Evolutionary conservation across 2,113 vertebrate genomes (phyloP).

Genomic region (Dissostichus mawsoni): DNA sequence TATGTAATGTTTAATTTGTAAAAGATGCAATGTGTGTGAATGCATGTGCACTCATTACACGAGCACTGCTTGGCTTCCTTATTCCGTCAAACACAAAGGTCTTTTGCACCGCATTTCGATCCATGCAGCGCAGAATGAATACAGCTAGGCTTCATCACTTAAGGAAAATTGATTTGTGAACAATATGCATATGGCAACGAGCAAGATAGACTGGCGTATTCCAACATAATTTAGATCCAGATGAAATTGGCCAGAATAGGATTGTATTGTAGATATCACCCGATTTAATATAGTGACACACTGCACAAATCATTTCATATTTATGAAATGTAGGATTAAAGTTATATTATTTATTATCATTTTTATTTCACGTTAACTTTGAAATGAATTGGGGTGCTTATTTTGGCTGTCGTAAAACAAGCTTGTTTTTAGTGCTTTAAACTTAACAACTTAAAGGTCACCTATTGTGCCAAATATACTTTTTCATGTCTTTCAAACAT

Average conservation of each 20-base stretch:
- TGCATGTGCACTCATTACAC: slow-evolving; percentile 5
- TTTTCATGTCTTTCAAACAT: too few species aligned
- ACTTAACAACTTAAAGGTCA: too few species aligned
- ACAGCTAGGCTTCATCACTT: neutral
- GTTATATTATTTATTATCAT: too few species aligned
- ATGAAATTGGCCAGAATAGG: neutral
- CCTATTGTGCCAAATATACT: too few species aligned
- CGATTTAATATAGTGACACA: neutral
- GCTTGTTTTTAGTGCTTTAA: too few species aligned
- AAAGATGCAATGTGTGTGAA: slow-evolving; percentile 15
- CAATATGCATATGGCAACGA: slow-evolving; percentile 4
- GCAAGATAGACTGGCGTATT: neutral
- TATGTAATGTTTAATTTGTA: slow-evolving; percentile 13
- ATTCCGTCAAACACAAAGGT: neutral
- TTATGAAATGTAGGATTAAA: too few species aligned
- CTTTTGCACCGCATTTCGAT: neutral
- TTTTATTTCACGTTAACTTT: too few species aligned
- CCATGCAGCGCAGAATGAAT: neutral
- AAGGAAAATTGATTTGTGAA: neutral
- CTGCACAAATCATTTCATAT: neutral
- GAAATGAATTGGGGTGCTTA: too few species aligned
- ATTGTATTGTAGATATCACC: neutral
- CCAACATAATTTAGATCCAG: neutral
- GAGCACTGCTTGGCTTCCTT: neutral
- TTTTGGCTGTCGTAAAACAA: too few species aligned